Conservation (phyloP, 1,140 invertebrate species). For the Atta cephalotes region DNA sequence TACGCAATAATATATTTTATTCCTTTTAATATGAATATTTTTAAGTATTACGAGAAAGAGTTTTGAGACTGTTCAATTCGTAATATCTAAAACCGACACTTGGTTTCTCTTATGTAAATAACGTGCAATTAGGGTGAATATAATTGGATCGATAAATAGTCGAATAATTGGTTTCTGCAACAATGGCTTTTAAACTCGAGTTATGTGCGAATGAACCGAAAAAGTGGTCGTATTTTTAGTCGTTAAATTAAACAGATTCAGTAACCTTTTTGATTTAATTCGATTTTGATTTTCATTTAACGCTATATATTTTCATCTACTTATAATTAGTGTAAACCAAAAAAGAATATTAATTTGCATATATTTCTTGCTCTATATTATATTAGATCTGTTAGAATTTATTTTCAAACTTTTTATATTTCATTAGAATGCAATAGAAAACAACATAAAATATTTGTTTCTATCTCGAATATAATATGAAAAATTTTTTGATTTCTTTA, state of each 20-base stretch:
- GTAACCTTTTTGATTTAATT: conserved; percentile 38
- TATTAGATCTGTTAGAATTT: not conserved
- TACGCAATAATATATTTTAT: not conserved
- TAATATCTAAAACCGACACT: not conserved
- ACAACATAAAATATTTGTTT: not conserved
- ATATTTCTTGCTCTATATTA: not conserved
- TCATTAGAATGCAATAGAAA: not conserved
- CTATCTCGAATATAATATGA: not conserved
- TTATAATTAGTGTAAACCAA: not conserved
- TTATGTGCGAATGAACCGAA: conserved; percentile 22
- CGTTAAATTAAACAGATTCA: conserved; percentile 21
- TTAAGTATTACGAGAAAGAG: not conserved
- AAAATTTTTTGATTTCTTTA: not conserved
- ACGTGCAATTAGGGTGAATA: conserved; percentile 3
- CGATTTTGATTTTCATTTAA: not conserved
- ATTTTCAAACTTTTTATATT: not conserved
- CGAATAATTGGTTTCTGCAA: conserved; percentile 16
- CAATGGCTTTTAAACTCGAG: conserved; percentile 32
- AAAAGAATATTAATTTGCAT: not conserved
- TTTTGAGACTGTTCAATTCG: not conserved
- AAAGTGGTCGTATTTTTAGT: conserved; percentile 24
- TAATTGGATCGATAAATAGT: conserved; percentile 38
- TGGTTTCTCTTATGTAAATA: conserved; percentile 39
- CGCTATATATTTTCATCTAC: not conserved
- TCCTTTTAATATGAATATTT: not conserved